A percentile compares a stretch with the other conserved stretches of the same genome.
phyloP scores from a whole-genome alignment of 2,113 vertebrate genomes.

The Triplophysa tibetana region DNA sequence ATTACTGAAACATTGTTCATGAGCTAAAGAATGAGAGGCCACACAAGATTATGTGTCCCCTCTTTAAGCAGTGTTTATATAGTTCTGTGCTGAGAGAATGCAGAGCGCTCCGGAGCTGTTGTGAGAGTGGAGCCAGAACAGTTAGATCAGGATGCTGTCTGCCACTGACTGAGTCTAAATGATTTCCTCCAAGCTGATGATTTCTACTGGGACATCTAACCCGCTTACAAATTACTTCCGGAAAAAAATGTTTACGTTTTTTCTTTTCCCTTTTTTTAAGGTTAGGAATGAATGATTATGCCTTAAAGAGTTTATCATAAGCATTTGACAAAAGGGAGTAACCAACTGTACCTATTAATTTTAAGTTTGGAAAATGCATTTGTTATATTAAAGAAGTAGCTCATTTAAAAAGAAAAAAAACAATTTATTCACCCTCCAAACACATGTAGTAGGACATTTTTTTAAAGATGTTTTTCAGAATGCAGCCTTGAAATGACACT shows the following conservation, averaged over 20 bases:
- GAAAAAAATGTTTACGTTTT: conserved; percentile 88
- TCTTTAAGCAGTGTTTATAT: conserved; percentile 87
- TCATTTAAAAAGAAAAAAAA: no score
- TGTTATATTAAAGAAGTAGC: background rate
- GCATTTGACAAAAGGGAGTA: background rate
- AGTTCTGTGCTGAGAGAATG: conserved; percentile 87
- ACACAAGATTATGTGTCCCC: conserved; percentile 86
- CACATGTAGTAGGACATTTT: no score
- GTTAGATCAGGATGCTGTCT: conserved; percentile 92
- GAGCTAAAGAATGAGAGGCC: conserved; percentile 73
- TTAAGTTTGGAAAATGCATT: background rate
- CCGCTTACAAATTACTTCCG: conserved; percentile 90
- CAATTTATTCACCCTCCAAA: no score
- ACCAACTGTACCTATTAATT: background rate
- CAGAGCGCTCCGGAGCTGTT: conserved; percentile 85
- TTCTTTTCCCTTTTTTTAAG: conserved; percentile 18
- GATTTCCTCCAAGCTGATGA: conserved; percentile 92
- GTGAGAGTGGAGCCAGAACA: conserved; percentile 87
- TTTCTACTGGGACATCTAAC: conserved; percentile 95
- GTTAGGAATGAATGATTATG: conserved; percentile 84
- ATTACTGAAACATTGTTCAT: conserved; percentile 84
- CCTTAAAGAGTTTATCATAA: conserved; percentile 72
- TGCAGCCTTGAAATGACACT: no score
- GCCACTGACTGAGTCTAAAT: conserved; percentile 90
- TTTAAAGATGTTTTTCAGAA: no score